Conservation (phyloP, 2,888 invertebrate species). For the Nudaria mundana region DNA sequence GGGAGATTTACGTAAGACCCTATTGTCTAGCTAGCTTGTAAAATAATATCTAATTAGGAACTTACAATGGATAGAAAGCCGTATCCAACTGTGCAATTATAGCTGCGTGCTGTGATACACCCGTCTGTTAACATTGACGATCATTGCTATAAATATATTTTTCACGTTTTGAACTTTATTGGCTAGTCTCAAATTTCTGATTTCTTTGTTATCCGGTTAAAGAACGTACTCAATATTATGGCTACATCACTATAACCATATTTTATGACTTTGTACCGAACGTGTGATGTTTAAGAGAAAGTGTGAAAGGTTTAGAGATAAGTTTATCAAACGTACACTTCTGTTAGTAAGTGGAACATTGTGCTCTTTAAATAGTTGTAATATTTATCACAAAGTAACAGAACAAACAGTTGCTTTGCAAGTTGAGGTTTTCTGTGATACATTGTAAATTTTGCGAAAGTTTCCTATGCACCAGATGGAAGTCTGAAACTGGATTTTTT, state of each 20-base stretch:
- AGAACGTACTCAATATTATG: conserved; percentile 3
- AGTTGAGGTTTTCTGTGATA: background rate
- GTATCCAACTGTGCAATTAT: conserved; percentile 5
- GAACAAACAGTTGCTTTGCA: background rate
- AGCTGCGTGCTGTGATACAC: conserved; percentile 4
- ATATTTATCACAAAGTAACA: background rate
- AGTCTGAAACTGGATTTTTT: background rate
- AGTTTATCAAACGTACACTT: conserved; percentile 3
- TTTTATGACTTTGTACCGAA: conserved; percentile 4
- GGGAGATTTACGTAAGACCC: too few species aligned
- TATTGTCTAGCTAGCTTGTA: too few species aligned
- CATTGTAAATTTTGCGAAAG: too few species aligned
- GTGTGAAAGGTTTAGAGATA: conserved; percentile 4
- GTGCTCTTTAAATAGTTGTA: too few species aligned
- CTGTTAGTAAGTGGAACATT: background rate
- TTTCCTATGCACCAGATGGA: background rate
- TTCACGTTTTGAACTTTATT: background rate
- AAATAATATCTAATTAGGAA: conserved; percentile 2
- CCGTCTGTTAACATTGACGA: background rate
- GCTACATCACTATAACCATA: conserved; percentile 2
- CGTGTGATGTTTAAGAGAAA: conserved; percentile 9
- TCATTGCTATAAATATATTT: conserved; percentile 3
- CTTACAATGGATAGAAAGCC: background rate
- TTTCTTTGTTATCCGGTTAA: conserved; percentile 1
- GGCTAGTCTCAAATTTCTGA: conserved; percentile 1